Evolutionary conservation across 1,140 invertebrate genomes (phyloP).

Genomic region (Caerostris extrusa): DNA sequence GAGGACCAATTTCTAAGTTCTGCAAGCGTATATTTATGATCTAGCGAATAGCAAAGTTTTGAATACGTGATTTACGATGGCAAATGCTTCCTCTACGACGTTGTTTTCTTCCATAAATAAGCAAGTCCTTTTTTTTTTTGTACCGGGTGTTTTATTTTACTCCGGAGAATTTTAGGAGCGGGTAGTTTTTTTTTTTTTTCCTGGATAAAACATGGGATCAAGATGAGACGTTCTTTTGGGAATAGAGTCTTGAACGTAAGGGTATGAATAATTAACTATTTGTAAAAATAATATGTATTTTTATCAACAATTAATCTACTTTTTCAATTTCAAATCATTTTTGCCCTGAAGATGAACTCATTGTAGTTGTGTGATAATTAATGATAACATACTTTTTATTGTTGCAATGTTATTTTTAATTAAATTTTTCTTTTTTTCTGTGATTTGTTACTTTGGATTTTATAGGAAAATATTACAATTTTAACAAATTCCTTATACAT

Average conservation of each 20-base stretch:
- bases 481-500: too few relatives aligned
- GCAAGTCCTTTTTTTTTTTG: not conserved
- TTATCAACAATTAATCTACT: not conserved
- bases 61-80: constrained; percentile 53
- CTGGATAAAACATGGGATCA: not conserved
- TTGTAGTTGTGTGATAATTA: not conserved
- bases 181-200: not conserved
- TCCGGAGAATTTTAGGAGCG: constrained; percentile 38
- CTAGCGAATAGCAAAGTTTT: constrained; percentile 55
- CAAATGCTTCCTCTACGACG: not conserved
- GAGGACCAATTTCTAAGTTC: not conserved
- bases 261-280: constrained; percentile 2
- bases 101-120: constrained; percentile 46
- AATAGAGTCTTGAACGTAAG: not conserved
- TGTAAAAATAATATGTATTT: not conserved
- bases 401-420: too few relatives aligned
- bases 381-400: too few relatives aligned
- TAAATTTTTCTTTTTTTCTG: too few relatives aligned
- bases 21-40: constrained; percentile 44
- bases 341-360: not conserved
- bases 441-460: too few relatives aligned
- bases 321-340: not conserved
- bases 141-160: constrained; percentile 22
- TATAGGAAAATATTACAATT: too few relatives aligned
- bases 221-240: not conserved